A percentile compares a stretch with the other conserved stretches of the same genome.
Conservation (phyloP, 2,888 invertebrate genomes). For the Diaprepes abbreviatus region DNA sequence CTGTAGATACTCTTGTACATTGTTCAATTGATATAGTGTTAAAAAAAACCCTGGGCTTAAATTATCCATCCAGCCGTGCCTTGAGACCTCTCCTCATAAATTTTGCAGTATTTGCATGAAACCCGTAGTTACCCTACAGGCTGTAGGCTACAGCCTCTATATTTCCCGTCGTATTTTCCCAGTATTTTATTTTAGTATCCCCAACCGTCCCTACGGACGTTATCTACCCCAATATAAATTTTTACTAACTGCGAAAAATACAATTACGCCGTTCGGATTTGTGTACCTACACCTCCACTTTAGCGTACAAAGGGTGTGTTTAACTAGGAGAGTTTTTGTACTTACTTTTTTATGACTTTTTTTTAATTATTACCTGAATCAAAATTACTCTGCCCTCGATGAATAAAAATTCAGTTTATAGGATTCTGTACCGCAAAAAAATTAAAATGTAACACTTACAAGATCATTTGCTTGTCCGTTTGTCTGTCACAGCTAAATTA, state of each 20-base stretch:
- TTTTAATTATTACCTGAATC: too few relatives aligned
- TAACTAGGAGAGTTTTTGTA: not conserved
- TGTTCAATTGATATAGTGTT: not conserved
- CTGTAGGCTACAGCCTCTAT: not conserved
- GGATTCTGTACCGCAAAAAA: too few relatives aligned
- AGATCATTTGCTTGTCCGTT: too few relatives aligned
- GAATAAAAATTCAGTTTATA: too few relatives aligned
- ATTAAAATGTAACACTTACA: too few relatives aligned
- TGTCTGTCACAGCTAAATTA: too few relatives aligned
- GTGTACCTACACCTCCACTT: not conserved
- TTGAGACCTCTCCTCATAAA: not conserved
- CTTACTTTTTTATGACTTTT: not conserved
- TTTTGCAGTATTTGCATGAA: constrained; percentile 11
- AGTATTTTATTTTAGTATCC: constrained; percentile 6
- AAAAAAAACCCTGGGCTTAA: not conserved
- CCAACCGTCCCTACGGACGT: not conserved
- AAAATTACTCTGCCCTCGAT: too few relatives aligned
- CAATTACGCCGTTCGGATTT: constrained; percentile 15
- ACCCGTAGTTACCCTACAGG: not conserved
- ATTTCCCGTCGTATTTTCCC: constrained; percentile 19
- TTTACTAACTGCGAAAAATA: constrained; percentile 21
- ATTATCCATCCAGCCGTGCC: not conserved
- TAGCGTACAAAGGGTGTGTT: not conserved
- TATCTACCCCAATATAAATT: constrained; percentile 26
- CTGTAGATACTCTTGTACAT: too few relatives aligned